Evolutionary conservation across 1,140 invertebrate genomes (phyloP), one percentile per base, ranked within the genome.

Genomic region (Drosophila watanabei): DNA sequence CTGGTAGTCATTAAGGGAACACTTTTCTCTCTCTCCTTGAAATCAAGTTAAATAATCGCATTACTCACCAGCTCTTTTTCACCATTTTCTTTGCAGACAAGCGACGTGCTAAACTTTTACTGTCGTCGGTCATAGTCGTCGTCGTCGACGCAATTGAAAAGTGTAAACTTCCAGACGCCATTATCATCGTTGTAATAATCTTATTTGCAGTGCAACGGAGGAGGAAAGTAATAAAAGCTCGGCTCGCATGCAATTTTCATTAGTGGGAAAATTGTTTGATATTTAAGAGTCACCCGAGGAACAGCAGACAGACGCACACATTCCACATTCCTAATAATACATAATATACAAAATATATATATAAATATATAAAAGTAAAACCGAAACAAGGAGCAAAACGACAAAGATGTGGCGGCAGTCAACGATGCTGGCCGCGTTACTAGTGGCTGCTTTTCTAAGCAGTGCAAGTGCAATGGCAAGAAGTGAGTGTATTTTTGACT

Each of bases 341-440:
- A 69, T 63, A 63, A 41, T 20, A 45, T 13, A 37, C 5, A 37
- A 0, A 63, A 64, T 45, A 56, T 68, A 64, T 46, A 49, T 11
- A 43, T 37, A 62, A 52, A 56, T 16, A 39, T 45, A 65, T 57
- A 80, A 54, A 80, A 83, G 52, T 49, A 43, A 56, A 57, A 63
- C 30, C 49, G 18, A 59, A 60, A 54, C 45, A 49, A 49, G 68
- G 64, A 35, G 45, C 64, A 45, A 64, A 80, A 69, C 65, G 46
- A 65, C 48, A 16, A 87, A 84, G 78, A 93, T 93, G 92, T 65
- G 92, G 79, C 92, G 92, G 85, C 92, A 84, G 80, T 81, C 79
- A 79, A 87, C 75, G 66, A 90, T 88, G 87, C 88, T 93, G 85
- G 85, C 92, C 92, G 89, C 92, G 89, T 68, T 93, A 79, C 63